These are phyloP conservation scores for Bovichtus diacanthus DNA, from an alignment of 2,797 vertebrate genomes.

Conservation along the genomic window DNA sequence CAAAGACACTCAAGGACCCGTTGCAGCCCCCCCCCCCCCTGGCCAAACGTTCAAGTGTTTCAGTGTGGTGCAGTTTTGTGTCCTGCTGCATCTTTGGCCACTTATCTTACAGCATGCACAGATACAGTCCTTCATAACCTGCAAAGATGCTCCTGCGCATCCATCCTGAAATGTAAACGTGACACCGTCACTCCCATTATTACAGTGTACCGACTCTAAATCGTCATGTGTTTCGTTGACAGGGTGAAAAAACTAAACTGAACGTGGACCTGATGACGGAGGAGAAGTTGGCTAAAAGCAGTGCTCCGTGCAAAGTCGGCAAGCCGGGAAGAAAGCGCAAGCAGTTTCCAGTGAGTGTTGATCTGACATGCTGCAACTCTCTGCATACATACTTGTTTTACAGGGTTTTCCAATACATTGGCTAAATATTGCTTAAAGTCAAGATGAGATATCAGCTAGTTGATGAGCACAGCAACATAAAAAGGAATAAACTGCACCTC, in stretches of 20 bases:
- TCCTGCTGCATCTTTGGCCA: conserved; percentile 1
- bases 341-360: conserved; percentile 89
- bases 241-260: conserved; percentile 89
- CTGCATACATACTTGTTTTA: neutral
- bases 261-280: conserved; percentile 87
- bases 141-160: neutral
- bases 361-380: neutral
- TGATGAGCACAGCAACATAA: neutral
- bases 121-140: neutral
- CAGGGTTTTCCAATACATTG: neutral
- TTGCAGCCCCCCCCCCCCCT: conserved; percentile 19
- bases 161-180: neutral
- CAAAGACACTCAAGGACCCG: conserved; percentile 48
- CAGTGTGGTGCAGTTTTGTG: conserved; percentile 20
- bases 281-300: conserved; percentile 87
- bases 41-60: conserved; percentile 57
- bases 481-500: neutral
- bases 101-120: neutral
- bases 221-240: conserved; percentile 34
- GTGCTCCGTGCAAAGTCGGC: conserved; percentile 87
- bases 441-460: neutral
- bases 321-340: conserved; percentile 92
- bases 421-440: neutral
- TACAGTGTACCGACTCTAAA: neutral
- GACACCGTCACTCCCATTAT: neutral